Conservation (phyloP, 2,888 invertebrate genomes). For the Metopia argyrocephala region DNA sequence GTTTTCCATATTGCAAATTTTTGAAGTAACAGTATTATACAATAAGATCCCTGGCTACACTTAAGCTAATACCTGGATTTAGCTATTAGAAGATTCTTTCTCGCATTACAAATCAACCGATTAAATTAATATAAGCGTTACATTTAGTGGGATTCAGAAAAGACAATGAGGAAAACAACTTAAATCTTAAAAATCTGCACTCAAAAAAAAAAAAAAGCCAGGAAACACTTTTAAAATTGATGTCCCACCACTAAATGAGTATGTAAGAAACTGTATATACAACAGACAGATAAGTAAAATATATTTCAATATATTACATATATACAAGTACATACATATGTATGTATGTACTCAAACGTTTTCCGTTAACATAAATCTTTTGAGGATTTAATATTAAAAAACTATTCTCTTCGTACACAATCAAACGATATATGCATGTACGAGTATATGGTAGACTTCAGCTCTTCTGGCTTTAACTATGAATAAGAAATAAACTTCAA, state of each 20-base stretch:
- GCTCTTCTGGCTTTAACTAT: constrained; percentile 25
- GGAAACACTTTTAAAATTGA: constrained; percentile 66
- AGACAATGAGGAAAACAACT: background rate
- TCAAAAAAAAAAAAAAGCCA: constrained; percentile 43
- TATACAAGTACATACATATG: background rate
- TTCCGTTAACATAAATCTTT: constrained; percentile 78
- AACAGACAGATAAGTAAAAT: background rate
- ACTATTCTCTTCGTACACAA: constrained; percentile 57
- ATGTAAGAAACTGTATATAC: constrained; percentile 14
- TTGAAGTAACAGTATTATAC: too few relatives aligned
- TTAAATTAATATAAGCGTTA: background rate
- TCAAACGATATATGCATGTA: constrained; percentile 8
- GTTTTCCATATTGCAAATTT: too few relatives aligned
- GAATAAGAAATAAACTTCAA: constrained; percentile 4
- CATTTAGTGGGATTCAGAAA: background rate
- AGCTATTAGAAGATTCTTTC: too few relatives aligned
- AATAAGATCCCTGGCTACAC: too few relatives aligned
- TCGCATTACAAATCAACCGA: background rate
- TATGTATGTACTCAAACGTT: constrained; percentile 67
- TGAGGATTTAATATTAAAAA: constrained; percentile 65
- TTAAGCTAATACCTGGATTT: too few relatives aligned
- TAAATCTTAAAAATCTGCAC: constrained; percentile 4
- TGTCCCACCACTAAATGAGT: constrained; percentile 54
- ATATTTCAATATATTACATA: background rate
- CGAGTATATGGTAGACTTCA: too few relatives aligned